Evolutionary conservation across 2,888 invertebrate species (phyloP).

Genomic region (Amphimallon solstitiale): DNA sequence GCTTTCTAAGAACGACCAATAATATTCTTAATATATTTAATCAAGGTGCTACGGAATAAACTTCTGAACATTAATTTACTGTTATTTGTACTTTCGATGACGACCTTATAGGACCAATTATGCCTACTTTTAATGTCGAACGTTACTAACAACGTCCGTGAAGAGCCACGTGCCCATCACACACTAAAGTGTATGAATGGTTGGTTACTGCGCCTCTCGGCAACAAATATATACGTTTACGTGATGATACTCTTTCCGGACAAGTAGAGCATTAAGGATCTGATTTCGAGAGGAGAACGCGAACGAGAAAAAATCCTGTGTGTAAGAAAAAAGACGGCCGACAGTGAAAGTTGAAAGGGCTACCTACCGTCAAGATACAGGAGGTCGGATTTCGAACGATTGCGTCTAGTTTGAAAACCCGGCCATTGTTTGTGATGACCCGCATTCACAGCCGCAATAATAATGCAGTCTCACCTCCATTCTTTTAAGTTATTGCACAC

Average conservation of each 20-base stretch:
- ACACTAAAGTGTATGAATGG: background rate
- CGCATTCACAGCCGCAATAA: background rate
- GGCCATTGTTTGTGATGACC: constrained; percentile 7
- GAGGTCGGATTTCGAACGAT: background rate
- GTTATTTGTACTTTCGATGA: no score
- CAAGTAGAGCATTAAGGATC: constrained; percentile 10
- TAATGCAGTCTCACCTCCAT: constrained; percentile 13
- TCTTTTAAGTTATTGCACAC: constrained; percentile 12
- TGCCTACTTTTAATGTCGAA: no score
- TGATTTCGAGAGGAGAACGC: background rate
- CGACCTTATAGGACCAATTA: no score
- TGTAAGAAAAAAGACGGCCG: background rate
- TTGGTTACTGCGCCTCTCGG: no score
- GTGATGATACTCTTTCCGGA: background rate
- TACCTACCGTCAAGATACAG: background rate
- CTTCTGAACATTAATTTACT: no score
- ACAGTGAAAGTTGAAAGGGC: constrained; percentile 1
- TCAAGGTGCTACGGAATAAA: no score
- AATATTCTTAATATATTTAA: no score
- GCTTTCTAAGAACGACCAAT: no score
- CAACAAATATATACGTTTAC: background rate
- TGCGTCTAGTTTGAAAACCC: background rate
- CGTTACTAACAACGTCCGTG: no score
- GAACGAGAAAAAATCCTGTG: background rate
- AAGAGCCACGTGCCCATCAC: no score